Base-by-base conservation (phyloP, 2,797 vertebrate genomes). In the Numenius phaeopus region DNA sequence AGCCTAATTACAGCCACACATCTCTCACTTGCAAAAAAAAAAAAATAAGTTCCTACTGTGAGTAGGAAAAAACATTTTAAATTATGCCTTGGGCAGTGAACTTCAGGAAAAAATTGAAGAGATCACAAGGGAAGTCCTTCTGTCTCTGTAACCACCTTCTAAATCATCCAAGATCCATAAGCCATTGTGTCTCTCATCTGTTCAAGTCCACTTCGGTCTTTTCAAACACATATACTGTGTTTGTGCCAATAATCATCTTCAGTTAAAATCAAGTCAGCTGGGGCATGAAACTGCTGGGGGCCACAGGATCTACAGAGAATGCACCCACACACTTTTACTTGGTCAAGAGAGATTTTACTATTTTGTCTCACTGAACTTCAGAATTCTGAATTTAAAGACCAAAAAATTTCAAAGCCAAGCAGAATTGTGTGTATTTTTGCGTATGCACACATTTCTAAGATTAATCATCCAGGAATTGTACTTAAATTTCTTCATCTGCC, bases 1-100 rank as follows among this genome's bases (percentile, higher is more conserved):
- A 87, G 26, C 67, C 70, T 88, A 94, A 97, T 93, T 95, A 64
- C 58, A 97, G 50, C 54, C 62, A 82, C 58, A 82, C 58, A n/a
- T 47, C 61, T 76, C 55, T 95, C 93, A 92, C 75, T 34, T 88
- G 52, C 47, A 40, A 61, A 52, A 49, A 58, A 94, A 37, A 55
- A 16, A 26, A 34, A 42, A 37, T n/a, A n/a, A 34, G 32, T 12
- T 76, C 16, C 55, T 50, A 47, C 26, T 54, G 27, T 30, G 27
- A 54, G 27, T 54, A 54, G 52, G 27, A 54, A 10, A 30, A 54
- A 83, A 44, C 32, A 87, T 83, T 91, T 97, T 82, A 95, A 97
- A 87, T 87, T 58, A 59, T 83, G 75, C 27, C 64, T 90, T 12
- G 4, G 90, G 64, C 55, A 76, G 18, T 62, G 58, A 95, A 47